Conservation (phyloP, 2,113 vertebrate genomes). For the Xyliphius kryptos region DNA sequence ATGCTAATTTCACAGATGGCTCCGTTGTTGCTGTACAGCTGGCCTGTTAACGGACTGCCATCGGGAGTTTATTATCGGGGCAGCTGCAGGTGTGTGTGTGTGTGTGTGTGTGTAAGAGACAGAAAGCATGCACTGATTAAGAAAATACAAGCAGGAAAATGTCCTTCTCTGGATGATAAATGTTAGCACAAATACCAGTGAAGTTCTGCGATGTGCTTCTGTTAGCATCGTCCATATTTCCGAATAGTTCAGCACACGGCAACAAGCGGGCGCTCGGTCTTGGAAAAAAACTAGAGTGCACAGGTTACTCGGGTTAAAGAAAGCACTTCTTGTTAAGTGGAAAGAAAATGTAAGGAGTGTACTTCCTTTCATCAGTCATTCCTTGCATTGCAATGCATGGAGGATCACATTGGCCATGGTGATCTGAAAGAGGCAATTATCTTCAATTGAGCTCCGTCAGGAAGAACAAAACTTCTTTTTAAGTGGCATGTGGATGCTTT, state of each 20-base stretch:
- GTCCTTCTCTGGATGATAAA: constrained; percentile 43
- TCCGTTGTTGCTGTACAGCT: constrained; percentile 60
- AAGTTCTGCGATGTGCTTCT: constrained; percentile 1
- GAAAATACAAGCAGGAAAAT: constrained; percentile 43
- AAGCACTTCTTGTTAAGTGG: no score
- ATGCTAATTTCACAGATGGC: constrained; percentile 58
- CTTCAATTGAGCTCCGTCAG: constrained; percentile 67
- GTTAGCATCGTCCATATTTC: neutral
- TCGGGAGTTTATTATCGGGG: constrained; percentile 60
- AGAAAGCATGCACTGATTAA: no score
- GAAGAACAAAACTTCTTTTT: constrained; percentile 63
- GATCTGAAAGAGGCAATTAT: constrained; percentile 73
- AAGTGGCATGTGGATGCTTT: constrained; percentile 50
- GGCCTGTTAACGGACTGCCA: constrained; percentile 52
- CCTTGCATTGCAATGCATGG: constrained; percentile 68
- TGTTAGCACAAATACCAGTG: constrained; percentile 25
- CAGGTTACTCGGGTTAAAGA: no score
- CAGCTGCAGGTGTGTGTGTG: constrained; percentile 60
- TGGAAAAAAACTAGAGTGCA: no score
- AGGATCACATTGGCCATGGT: constrained; percentile 63
- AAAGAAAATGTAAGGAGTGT: no score
- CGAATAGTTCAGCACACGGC: no score
- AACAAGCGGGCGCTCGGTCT: no score
- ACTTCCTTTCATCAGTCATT: no score
- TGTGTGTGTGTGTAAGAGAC: constrained; percentile 6